A percentile compares a stretch with the other conserved stretches of the same genome.
Conservation (phyloP, 2,888 invertebrate genomes). For the Criorhina ranunculi region DNA sequence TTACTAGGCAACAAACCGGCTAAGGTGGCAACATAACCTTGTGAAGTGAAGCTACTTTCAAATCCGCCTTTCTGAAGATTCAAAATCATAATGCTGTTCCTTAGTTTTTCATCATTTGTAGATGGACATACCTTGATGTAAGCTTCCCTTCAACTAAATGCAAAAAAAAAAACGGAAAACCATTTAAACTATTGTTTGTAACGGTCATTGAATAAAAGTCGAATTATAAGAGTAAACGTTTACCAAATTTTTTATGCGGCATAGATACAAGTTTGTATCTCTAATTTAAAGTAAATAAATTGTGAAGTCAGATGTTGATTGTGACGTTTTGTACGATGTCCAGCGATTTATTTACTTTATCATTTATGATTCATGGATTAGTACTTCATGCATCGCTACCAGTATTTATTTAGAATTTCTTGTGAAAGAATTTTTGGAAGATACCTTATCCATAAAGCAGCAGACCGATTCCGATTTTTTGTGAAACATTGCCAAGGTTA, state of each 20-base stretch:
- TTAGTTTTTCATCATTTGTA: no score
- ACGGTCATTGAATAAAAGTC: conserved; percentile 5
- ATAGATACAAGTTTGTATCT: background rate
- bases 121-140: no score
- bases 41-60: no score
- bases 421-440: background rate
- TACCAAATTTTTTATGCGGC: background rate
- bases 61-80: no score
- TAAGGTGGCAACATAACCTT: no score
- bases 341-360: conserved; percentile 7
- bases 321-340: background rate
- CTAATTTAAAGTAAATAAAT: conserved; percentile 4
- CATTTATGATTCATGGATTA: conserved; percentile 19
- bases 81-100: no score
- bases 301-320: conserved; percentile 4
- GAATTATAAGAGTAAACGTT: background rate
- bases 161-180: background rate
- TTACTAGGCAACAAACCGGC: no score
- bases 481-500: background rate
- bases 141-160: no score
- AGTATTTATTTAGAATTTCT: background rate
- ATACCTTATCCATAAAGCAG: background rate
- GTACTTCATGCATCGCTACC: conserved; percentile 21
- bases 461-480: background rate
- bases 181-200: background rate